phyloP scores from a whole-genome alignment of 2,888 invertebrate genomes.

The Teleogryllus oceanicus region DNA sequence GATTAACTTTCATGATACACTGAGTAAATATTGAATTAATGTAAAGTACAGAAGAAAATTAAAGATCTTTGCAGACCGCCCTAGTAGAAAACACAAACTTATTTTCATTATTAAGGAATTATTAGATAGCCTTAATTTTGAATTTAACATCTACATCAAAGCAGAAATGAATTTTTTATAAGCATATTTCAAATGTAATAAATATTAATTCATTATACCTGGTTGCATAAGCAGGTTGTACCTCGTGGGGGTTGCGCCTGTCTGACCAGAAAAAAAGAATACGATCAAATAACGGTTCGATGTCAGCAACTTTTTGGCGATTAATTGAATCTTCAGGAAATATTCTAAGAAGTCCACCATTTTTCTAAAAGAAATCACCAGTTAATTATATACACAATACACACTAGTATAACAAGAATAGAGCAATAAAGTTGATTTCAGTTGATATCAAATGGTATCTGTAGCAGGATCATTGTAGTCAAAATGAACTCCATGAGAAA shows the following conservation, averaged over 20 bases:
- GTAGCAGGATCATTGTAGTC: no score
- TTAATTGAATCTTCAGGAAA: conserved; percentile 83
- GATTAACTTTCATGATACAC: no score
- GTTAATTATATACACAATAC: neutral
- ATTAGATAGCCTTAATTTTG: conserved; percentile 19
- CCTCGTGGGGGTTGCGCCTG: conserved; percentile 93
- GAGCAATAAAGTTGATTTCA: no score
- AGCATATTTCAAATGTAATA: no score
- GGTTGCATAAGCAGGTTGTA: conserved; percentile 85
- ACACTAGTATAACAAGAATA: no score
- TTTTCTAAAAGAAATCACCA: conserved; percentile 44
- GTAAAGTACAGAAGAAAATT: neutral
- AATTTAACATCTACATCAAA: neutral
- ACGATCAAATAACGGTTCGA: conserved; percentile 89
- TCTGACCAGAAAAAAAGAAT: conserved; percentile 98
- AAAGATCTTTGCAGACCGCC: conserved; percentile 18
- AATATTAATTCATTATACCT: conserved; percentile 45
- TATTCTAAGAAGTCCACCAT: conserved; percentile 86
- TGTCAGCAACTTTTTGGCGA: conserved; percentile 68
- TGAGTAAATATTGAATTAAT: no score
- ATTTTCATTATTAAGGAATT: neutral
- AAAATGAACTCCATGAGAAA: no score
- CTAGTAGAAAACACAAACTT: neutral
- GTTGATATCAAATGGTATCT: no score
- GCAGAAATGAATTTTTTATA: neutral